A percentile compares a stretch with the other conserved stretches of the same genome.
Conservation (phyloP, 2,113 vertebrate species). For the Xerus inauris region DNA sequence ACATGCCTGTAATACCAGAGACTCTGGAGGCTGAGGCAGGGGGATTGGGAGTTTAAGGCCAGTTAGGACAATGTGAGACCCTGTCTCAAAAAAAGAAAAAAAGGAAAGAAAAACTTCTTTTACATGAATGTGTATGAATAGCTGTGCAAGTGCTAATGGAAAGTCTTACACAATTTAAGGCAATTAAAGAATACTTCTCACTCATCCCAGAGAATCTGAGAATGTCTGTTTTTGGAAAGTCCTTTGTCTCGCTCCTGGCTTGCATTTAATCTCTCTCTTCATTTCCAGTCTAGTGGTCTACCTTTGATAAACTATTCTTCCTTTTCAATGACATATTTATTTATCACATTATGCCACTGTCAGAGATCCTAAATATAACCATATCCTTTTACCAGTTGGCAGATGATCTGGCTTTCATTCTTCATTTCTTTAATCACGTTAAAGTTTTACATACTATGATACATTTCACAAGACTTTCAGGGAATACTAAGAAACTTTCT, state of each 20-base stretch:
- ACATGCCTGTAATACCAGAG: too few species aligned
- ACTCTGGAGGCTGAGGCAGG: too few species aligned
- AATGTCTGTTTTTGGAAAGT: neutral
- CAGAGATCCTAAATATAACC: constrained; percentile 15
- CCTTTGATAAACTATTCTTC: neutral
- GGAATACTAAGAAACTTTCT: constrained; percentile 56
- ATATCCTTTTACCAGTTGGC: neutral
- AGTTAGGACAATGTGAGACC: neutral
- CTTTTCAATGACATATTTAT: neutral
- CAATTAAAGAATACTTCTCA: neutral
- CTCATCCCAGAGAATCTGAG: neutral
- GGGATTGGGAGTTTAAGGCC: neutral
- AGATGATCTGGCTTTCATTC: constrained; percentile 29
- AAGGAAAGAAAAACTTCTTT: neutral
- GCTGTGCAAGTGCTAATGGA: neutral
- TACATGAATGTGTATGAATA: neutral
- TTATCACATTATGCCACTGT: neutral
- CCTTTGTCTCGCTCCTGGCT: neutral
- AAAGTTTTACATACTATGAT: constrained; percentile 42
- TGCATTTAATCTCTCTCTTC: neutral
- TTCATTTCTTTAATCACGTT: constrained; percentile 49
- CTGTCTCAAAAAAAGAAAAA: neutral
- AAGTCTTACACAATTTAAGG: neutral
- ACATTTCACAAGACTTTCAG: constrained; percentile 26
- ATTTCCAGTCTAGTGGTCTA: neutral